These are phyloP conservation scores for Sinotaia quadrata DNA, from an alignment of 2,888 invertebrate species.

Conservation along the genomic window DNA sequence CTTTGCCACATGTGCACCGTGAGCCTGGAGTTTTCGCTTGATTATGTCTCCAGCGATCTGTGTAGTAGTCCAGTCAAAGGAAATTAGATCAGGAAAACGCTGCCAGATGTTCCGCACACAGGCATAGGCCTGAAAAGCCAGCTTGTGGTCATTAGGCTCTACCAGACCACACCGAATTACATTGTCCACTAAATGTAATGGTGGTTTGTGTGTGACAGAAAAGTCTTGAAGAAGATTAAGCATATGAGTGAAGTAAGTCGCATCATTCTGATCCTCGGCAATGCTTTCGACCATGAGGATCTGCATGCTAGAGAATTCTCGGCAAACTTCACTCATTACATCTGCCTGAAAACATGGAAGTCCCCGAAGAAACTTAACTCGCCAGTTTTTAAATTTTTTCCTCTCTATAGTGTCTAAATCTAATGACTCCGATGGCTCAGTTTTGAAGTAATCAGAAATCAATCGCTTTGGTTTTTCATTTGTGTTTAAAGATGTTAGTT, in stretches of 20 bases:
- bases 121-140: not conserved
- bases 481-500: too few species aligned
- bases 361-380: conserved; percentile 16
- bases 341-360: conserved; percentile 2
- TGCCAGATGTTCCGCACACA: conserved; percentile 28
- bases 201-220: conserved; percentile 4
- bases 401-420: not conserved
- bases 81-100: conserved; percentile 37
- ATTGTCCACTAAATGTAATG: not conserved
- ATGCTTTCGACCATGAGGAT: not conserved
- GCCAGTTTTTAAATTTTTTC: conserved; percentile 7
- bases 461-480: too few species aligned
- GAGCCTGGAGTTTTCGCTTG: conserved; percentile 3
- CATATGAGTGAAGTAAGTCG: not conserved
- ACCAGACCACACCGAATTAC: conserved; percentile 13
- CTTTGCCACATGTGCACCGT: not conserved
- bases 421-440: too few species aligned
- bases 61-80: conserved; percentile 38
- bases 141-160: not conserved
- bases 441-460: too few species aligned
- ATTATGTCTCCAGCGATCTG: conserved; percentile 1
- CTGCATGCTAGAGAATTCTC: not conserved
- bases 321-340: not conserved
- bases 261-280: conserved; percentile 5
- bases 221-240: conserved; percentile 18